Evolutionary conservation across 1,140 invertebrate species (phyloP), one percentile per base, ranked within the genome.

Genomic region (Aphelenchoides besseyi): DNA sequence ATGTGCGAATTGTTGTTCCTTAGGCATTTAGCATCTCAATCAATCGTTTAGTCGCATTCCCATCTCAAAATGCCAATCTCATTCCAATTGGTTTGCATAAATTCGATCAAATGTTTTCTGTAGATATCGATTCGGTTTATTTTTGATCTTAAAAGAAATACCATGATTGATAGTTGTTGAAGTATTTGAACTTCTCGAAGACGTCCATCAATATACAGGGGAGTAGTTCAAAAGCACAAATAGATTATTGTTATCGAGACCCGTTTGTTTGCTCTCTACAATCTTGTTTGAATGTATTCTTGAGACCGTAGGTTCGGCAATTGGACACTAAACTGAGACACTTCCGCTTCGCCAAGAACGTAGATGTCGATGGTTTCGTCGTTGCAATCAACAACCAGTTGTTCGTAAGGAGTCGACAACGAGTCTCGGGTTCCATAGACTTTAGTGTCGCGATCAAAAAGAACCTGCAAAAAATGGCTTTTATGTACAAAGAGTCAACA

Each of bases 351-450:
- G 0, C 73, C 73, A 32, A 75, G n/a, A 28, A 69, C 75, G 41
- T 73, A 75, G 18, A 75, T 28, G 18, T 75, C 74, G n/a, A 75
- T 23, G 2, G 12, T 57, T 9, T 55, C 68, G 55, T 75, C 74
- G 35, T 71, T 74, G 41, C 74, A 75, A 52, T 75, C 64, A 30
- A 75, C 36, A 1, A 59, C 74, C 29, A 75, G 28, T 36, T 76
- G 73, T 29, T 74, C 74, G n/a, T 54, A 67, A 9, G 29, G 28
- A 18, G 18, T 33, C 0, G 26, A 41, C 9, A 72, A 29, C 16
- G 37, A 35, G 26, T 74, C 61, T 30, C 37, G 8, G 8, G 74
- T 52, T 48, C 75, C 72, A 57, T 75, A 75, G 26, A 75, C 73
- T 28, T 69, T 41, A 12, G 55, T 12, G 9, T 35, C 28, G 61